Evolutionary conservation across 2,888 invertebrate genomes (phyloP).

Genomic region (Sinopyrophorus schimmeli): DNA sequence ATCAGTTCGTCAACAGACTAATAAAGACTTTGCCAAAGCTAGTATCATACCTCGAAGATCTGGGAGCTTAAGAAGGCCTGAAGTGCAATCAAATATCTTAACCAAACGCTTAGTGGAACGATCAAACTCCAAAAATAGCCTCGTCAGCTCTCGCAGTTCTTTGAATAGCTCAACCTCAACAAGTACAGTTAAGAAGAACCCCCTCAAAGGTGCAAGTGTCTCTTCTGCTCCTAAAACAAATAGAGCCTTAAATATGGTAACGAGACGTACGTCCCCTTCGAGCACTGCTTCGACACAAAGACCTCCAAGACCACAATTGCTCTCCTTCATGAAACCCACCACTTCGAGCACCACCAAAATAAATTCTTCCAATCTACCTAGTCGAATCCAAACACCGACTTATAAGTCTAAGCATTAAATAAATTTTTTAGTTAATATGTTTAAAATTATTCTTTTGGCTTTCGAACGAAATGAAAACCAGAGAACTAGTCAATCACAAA

Average conservation of each 20-base stretch:
- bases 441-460: too few species aligned
- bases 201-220: constrained; percentile 50
- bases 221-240: constrained; percentile 45
- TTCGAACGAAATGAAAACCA: too few species aligned
- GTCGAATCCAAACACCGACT: constrained; percentile 24
- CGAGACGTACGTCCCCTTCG: constrained; percentile 48
- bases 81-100: constrained; percentile 44
- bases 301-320: constrained; percentile 51
- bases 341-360: constrained; percentile 80
- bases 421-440: too few species aligned
- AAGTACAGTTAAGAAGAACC: constrained; percentile 75
- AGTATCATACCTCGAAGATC: constrained; percentile 53
- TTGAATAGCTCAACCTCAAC: constrained; percentile 79
- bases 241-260: constrained; percentile 44
- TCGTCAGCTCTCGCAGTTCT: constrained; percentile 82
- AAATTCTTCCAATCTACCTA: constrained; percentile 29
- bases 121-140: constrained; percentile 76
- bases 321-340: constrained; percentile 84
- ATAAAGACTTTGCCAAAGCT: constrained; percentile 40
- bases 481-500: too few species aligned
- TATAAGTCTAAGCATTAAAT: constrained; percentile 22
- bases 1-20: constrained; percentile 40
- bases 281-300: constrained; percentile 37
- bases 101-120: constrained; percentile 67
- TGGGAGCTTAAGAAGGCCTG: constrained; percentile 52